Percentiles rank a stretch among this genome's conserved stretches.
Evolutionary conservation across 2,888 invertebrate species (phyloP).

Genomic region (Pristionchus entomophagus): DNA sequence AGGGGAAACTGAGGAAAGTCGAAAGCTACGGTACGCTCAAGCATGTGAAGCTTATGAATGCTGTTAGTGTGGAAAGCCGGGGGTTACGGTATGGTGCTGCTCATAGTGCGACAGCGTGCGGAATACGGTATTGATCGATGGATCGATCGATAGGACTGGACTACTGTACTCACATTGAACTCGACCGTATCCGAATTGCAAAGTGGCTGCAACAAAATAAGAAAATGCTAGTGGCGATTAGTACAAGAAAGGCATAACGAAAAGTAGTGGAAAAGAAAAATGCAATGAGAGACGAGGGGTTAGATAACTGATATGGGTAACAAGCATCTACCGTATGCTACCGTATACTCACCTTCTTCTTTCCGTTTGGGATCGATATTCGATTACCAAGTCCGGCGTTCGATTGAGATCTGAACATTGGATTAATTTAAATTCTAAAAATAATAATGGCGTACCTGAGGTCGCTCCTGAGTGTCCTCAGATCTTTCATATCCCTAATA

Average conservation of each 20-base stretch:
- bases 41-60: neutral
- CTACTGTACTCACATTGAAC: conserved; percentile 32
- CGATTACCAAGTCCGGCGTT: conserved; percentile 26
- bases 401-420: neutral
- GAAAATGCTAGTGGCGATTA: neutral
- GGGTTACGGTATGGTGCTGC: neutral
- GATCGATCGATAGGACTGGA: neutral
- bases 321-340: neutral
- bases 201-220: neutral
- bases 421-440: neutral
- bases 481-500: conserved; percentile 20
- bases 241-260: neutral
- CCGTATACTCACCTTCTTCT: conserved; percentile 46
- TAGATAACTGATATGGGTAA: neutral
- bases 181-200: conserved; percentile 28
- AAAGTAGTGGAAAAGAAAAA: neutral
- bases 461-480: conserved; percentile 25
- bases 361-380: conserved; percentile 39
- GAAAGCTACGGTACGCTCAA: conserved; percentile 17
- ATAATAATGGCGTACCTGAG: neutral
- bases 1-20: neutral
- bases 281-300: neutral
- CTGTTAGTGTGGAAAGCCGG: neutral
- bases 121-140: neutral
- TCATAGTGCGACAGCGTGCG: neutral